phyloP scores from a whole-genome alignment of 1,140 invertebrate genomes.

The Drosophila kanapiae region DNA sequence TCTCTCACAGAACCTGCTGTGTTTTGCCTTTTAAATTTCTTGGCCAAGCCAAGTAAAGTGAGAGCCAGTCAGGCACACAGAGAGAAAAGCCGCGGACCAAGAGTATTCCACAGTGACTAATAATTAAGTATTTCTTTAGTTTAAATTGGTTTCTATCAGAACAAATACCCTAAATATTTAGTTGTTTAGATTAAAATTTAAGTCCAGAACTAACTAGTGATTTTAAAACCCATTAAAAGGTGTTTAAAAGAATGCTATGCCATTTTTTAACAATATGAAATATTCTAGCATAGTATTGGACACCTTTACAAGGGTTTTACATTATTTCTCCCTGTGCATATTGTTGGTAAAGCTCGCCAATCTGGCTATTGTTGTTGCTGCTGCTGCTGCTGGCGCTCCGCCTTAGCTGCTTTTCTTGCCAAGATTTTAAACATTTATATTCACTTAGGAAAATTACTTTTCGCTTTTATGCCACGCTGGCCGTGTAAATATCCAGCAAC shows the following conservation, averaged over 20 bases:
- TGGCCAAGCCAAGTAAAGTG: slow-evolving; percentile 9
- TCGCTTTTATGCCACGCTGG: slow-evolving; percentile 72
- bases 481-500: slow-evolving; percentile 71
- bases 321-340: not conserved
- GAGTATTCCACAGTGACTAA: too few species aligned
- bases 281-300: too few species aligned
- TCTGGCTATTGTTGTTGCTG: slow-evolving; percentile 24
- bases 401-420: slow-evolving; percentile 23
- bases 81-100: not conserved
- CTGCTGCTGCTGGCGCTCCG: slow-evolving; percentile 8
- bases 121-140: too few species aligned
- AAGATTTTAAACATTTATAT: slow-evolving; percentile 81
- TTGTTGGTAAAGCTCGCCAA: not conserved
- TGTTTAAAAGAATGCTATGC: too few species aligned
- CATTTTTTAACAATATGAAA: too few species aligned
- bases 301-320: too few species aligned
- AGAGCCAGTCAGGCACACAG: not conserved
- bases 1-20: slow-evolving; percentile 2
- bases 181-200: not conserved
- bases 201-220: too few species aligned
- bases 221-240: too few species aligned
- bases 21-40: slow-evolving; percentile 35
- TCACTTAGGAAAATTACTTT: slow-evolving; percentile 84
- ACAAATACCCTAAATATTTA: not conserved
- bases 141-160: not conserved